These are phyloP conservation scores for Epinotia ramella DNA, from an alignment of 2,888 invertebrate species.

Conservation along the genomic window DNA sequence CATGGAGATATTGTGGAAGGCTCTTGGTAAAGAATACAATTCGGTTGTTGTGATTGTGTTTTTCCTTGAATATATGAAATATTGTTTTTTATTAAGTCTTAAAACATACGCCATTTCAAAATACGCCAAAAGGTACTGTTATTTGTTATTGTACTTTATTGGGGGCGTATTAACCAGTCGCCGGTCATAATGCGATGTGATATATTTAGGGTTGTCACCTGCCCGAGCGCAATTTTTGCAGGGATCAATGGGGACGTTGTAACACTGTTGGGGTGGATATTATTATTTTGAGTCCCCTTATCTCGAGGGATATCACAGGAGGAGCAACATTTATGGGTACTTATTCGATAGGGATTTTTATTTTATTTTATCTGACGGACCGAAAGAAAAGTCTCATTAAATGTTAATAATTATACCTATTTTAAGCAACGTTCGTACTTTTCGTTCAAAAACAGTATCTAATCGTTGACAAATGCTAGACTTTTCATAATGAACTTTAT, in stretches of 20 bases:
- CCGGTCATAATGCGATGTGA: conserved; percentile 34
- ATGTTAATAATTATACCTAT: neutral
- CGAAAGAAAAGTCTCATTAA: neutral
- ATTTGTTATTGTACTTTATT: conserved; percentile 6
- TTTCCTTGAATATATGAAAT: too few species aligned
- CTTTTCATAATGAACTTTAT: conserved; percentile 47
- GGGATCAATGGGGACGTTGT: conserved; percentile 54
- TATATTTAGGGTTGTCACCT: conserved; percentile 56
- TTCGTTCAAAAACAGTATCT: neutral
- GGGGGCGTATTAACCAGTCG: conserved; percentile 30
- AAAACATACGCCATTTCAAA: neutral
- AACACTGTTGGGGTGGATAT: conserved; percentile 54
- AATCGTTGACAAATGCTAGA: neutral
- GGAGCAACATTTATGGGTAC: conserved; percentile 52
- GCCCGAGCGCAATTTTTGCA: conserved; percentile 52
- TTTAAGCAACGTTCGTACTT: neutral
- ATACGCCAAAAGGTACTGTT: neutral
- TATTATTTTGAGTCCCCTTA: conserved; percentile 55
- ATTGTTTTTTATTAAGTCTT: neutral
- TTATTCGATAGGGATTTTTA: conserved; percentile 43
- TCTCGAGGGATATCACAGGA: conserved; percentile 52
- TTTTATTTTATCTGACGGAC: conserved; percentile 25
- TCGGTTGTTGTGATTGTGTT: neutral
- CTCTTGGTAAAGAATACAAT: neutral
- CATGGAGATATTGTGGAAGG: too few species aligned